A percentile compares a stretch with the other conserved stretches of the same genome.
Conservation (phyloP, 1,140 invertebrate genomes). For the Reticulitermes speratus region DNA sequence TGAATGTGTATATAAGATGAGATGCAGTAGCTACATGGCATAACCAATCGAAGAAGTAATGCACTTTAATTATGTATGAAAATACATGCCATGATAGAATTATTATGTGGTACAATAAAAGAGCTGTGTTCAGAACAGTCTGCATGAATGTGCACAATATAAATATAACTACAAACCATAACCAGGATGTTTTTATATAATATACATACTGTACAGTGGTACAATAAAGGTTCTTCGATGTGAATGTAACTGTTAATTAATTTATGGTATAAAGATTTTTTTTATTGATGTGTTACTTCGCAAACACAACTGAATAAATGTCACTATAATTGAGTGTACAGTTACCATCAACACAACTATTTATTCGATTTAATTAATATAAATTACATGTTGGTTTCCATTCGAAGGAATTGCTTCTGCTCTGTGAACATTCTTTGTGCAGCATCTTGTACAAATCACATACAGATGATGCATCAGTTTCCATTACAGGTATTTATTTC, state of each 20-base stretch:
- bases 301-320: too few species aligned
- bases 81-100: slow-evolving; percentile 10
- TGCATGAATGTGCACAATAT: background rate
- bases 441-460: too few species aligned
- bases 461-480: too few species aligned
- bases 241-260: background rate
- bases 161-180: slow-evolving; percentile 4
- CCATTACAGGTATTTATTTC: too few species aligned
- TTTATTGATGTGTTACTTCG: too few species aligned
- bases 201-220: slow-evolving; percentile 28
- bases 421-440: too few species aligned
- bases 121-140: slow-evolving; percentile 26
- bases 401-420: too few species aligned
- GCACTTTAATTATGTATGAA: background rate
- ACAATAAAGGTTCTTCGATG: slow-evolving; percentile 30
- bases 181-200: slow-evolving; percentile 27
- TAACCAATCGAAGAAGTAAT: background rate
- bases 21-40: background rate
- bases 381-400: too few species aligned
- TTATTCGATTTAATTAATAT: too few species aligned
- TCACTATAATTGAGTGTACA: too few species aligned
- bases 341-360: too few species aligned
- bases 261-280: too few species aligned
- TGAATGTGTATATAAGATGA: background rate
- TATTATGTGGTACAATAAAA: slow-evolving; percentile 31